Evolutionary conservation across 2,113 vertebrate species (phyloP), one percentile per base, ranked within the genome.

Genomic region (Zootoca vivipara): DNA sequence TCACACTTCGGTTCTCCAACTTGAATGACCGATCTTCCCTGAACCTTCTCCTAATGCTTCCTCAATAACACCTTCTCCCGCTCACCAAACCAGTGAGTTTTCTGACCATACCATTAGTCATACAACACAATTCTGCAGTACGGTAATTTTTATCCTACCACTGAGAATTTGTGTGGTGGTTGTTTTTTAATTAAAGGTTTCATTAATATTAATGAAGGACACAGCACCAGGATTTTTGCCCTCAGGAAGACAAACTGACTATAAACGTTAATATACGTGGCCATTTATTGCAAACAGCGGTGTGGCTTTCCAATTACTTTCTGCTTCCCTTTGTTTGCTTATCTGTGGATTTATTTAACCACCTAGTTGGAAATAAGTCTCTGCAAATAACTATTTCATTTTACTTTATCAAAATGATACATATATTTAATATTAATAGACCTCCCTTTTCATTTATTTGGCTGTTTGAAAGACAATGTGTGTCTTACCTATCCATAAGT

Each of bases 331-430:
- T 58, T 93, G 58, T 91, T 94, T 94, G 88, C 74, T 92, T 91
- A 90, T 94, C 91, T 85, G 87, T 82, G 89, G 52, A 52, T 85
- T 77, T 90, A 89, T 90, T 90, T 89, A 89, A 90, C 81, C 58
- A 85, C 81, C 86, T 92, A 90, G 79, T 82, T 88, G 58, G 82
- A 87, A 83, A 90, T 85, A 86, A 58, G 46, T 15, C 79, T 92
- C 89, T 89, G 89, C 87, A 95, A 95, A 94, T 92, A 94, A 75
- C 87, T 83, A 89, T 92, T 93, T 93, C 78, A 86, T 89, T 94
- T 93, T 81, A 62, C 86, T 28, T 64, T 88, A 67, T 78, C 70
- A 86, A 35, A 42, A 46, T 83, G 88, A 86, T 38, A 90, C 91
- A 91, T 80, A 73, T 42, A 79, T 81, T 80, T 87, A 81, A 79